Evolutionary conservation across 2,797 vertebrate genomes (phyloP), one percentile per base, ranked within the genome.

Genomic region (Chelidonichthys spinosus): DNA sequence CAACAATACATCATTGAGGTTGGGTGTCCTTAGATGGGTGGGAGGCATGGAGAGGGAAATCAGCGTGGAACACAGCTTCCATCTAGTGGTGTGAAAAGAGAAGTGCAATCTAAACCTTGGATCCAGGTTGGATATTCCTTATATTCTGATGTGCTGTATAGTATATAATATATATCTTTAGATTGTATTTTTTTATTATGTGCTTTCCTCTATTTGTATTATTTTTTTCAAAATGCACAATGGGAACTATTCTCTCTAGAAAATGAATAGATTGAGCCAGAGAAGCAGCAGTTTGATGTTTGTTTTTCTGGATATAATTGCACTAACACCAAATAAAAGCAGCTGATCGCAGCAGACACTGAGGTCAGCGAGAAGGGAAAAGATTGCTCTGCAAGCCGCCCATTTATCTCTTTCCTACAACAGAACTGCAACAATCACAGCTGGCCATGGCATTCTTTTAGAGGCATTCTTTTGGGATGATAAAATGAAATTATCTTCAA

Each of bases 31-130:
- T 17, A 54, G 2, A 39, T 65, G 72, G 76, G 66, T 39, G 9
- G 8, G 8, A 0, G 4, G 7, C 10, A 4, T 36, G 11, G 17
- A 25, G n/a, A 11, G 59, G 10, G 6, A 37, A 39, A 35, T 47
- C 42, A 18, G 11, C 61, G 13, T 68, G 74, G 79, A 61, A n/a
- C 69, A 33, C 46, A 50, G 68, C 66, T 82, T 66, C 90, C 87
- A 87, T 78, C 93, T 92, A 36, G 55, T 93, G 94, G 88, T 77
- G 10, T 36, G 13, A 72, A 69, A 17, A 2, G 59, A 75, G 18
- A 82, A 76, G 62, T 88, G 68, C 89, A 87, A 35, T 43, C 18
- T 59, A 10, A 75, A 54, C 11, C 18, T 7, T 15, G 1, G 17
- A 7, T 58, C 15, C 32, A 5, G 17, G 50, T 7, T 33, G 17